Evolutionary conservation across 2,113 vertebrate species (phyloP).

Genomic region (Pangasianodon hypophthalmus): DNA sequence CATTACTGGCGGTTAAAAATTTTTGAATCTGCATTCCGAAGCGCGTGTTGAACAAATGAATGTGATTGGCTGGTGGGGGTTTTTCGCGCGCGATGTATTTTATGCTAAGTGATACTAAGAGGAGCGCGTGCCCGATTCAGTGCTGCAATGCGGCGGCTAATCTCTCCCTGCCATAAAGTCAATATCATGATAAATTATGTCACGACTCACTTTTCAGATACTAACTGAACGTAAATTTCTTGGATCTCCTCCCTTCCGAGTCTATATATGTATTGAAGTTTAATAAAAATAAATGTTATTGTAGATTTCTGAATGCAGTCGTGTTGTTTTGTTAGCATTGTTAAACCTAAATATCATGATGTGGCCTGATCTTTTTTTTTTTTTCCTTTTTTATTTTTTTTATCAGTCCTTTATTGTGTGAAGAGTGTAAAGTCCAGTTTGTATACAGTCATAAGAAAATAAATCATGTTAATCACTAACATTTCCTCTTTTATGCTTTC

Average conservation of each 20-base stretch:
- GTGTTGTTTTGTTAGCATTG: background rate
- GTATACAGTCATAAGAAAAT: too few relatives aligned
- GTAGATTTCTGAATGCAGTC: background rate
- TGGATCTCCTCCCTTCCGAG: background rate
- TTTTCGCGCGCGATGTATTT: background rate
- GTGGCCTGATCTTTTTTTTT: too few relatives aligned
- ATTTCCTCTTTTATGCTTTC: too few relatives aligned
- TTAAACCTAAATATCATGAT: background rate
- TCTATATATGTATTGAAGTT: background rate
- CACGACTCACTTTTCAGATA: background rate
- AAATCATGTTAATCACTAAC: too few relatives aligned
- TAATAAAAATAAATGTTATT: background rate
- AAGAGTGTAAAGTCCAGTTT: too few relatives aligned
- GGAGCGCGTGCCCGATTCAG: background rate
- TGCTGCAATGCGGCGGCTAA: background rate
- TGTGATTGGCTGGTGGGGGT: background rate
- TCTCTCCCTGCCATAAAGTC: too few relatives aligned
- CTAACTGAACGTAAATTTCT: background rate
- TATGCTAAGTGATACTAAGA: background rate
- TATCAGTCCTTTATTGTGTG: too few relatives aligned
- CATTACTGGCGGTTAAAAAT: background rate
- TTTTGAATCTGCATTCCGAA: background rate
- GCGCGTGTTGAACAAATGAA: background rate
- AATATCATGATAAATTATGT: background rate
- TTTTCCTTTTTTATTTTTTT: too few relatives aligned